Percentiles rank a stretch among this genome's conserved stretches.
phyloP scores from a whole-genome alignment of 2,113 vertebrate genomes.

The Sapayoa aenigma region DNA sequence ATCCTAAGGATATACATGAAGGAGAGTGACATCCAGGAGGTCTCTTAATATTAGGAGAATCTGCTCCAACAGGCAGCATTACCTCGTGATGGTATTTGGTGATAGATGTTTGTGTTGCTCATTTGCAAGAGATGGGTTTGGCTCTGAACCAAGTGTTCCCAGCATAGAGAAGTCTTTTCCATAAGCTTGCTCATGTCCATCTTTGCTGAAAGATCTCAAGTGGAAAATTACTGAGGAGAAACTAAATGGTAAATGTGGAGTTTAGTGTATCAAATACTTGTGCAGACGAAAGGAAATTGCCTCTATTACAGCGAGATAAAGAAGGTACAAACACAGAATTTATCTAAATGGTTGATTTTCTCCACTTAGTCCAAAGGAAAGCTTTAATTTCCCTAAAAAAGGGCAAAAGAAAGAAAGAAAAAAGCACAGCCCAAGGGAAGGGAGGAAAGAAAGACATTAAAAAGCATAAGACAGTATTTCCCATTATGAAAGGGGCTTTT shows the following conservation, averaged over 20 bases:
- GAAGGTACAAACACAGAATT: neutral
- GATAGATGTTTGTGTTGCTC: neutral
- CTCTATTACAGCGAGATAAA: neutral
- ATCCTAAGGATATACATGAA: neutral
- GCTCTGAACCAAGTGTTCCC: neutral
- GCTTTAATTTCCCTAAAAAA: constrained; percentile 38
- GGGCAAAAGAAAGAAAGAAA: constrained; percentile 37
- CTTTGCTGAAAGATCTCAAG: neutral
- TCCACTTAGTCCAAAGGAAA: constrained; percentile 26
- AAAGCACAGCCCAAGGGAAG: constrained; percentile 55
- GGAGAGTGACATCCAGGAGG: neutral
- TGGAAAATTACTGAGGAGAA: neutral
- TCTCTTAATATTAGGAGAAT: neutral
- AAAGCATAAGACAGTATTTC: constrained; percentile 39
- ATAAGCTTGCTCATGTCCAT: neutral
- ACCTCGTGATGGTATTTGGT: neutral
- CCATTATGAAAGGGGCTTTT: constrained; percentile 52
- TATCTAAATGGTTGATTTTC: constrained; percentile 20
- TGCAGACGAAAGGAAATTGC: constrained; percentile 10
- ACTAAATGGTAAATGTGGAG: neutral
- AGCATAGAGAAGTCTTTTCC: neutral
- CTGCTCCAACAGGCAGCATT: neutral
- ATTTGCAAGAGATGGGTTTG: neutral
- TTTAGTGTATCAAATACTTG: neutral
- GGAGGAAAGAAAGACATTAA: constrained; percentile 52